Base-by-base conservation (phyloP, 2,113 vertebrate genomes). In the Oenanthe melanoleuca region DNA sequence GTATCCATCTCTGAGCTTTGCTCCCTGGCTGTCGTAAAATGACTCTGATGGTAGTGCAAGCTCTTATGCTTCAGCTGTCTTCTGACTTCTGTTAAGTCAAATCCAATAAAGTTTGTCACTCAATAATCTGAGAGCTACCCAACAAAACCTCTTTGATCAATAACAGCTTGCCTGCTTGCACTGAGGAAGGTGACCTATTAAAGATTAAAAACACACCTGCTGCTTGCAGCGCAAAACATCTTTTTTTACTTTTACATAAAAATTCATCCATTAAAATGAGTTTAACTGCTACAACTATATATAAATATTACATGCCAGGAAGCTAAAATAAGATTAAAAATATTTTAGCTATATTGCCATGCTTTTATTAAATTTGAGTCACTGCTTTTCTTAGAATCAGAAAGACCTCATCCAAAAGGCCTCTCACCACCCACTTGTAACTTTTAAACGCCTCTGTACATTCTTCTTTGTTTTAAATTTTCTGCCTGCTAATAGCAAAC, bases 21-120 rank as follows among this genome's bases (percentile, higher is more conserved):
- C 98, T 98, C 98, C 97, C 97, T 97, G 97, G 96, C 97, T 98
- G 98, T 98, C 97, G 98, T 97, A 96, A 98, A 98, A 97, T 97
- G 98, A 98, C 98, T 98, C 98, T 98, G 98, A 98, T 97, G 98
- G 97, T 96, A 98, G 97, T 95, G 97, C 97, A 94, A 97, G 98
- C 95, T 97, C 98, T 98, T 98, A 97, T 97, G 98, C 98, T 98
- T 98, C 98, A 98, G 97, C 98, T 98, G 97, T 97, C 97, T 97
- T 96, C 97, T 98, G 98, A 98, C 98, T 98, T 98, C 97, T 97
- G 98, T 97, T 97, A 98, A 98, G 98, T 98, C 98, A 98, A 98
- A 98, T 98, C 98, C 97, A 98, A 98, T 98, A 98, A 98, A 98
- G 97, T 98, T 98, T 98, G 98, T 98, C 98, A 98, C 98, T 98